Conservation (phyloP, 2,888 invertebrate species). For the Orthosia gracilis region DNA sequence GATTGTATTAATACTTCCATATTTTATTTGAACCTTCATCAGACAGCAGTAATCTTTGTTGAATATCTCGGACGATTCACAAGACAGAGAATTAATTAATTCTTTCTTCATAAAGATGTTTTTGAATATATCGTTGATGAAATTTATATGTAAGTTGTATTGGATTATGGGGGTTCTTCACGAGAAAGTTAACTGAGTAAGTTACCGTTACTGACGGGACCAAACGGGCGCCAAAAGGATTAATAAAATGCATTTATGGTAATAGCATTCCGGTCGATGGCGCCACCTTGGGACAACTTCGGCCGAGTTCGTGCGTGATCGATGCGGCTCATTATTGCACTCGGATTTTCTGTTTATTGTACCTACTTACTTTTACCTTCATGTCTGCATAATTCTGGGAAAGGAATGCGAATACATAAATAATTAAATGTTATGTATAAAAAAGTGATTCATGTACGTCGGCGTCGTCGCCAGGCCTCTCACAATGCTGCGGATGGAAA, state of each 20-base stretch:
- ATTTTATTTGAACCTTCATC: conserved; percentile 36
- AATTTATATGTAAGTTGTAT: conserved; percentile 6
- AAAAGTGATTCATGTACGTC: conserved; percentile 37
- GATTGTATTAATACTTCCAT: conserved; percentile 27
- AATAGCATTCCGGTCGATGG: conserved; percentile 73
- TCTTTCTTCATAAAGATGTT: conserved; percentile 16
- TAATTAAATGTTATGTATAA: conserved; percentile 42
- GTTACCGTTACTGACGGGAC: conserved; percentile 37
- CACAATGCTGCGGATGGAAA: conserved; percentile 43
- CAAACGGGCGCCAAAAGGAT: conserved; percentile 61
- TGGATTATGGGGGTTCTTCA: neutral
- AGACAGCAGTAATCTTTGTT: conserved; percentile 16
- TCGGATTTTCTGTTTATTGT: conserved; percentile 36
- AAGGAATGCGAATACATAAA: conserved; percentile 43
- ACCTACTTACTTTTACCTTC: conserved; percentile 62
- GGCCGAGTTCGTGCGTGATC: conserved; percentile 70
- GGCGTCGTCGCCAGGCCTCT: conserved; percentile 10
- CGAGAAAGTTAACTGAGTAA: conserved; percentile 18
- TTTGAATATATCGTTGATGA: conserved; percentile 6
- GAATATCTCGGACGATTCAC: conserved; percentile 10
- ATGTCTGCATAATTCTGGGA: conserved; percentile 55
- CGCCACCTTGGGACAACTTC: conserved; percentile 72
- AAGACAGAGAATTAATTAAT: neutral
- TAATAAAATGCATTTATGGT: conserved; percentile 63
- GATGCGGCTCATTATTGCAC: conserved; percentile 61